A percentile compares a stretch with the other conserved stretches of the same genome.
These are phyloP conservation scores for Gavia stellata DNA, from an alignment of 2,113 vertebrate species.

Conservation along the genomic window DNA sequence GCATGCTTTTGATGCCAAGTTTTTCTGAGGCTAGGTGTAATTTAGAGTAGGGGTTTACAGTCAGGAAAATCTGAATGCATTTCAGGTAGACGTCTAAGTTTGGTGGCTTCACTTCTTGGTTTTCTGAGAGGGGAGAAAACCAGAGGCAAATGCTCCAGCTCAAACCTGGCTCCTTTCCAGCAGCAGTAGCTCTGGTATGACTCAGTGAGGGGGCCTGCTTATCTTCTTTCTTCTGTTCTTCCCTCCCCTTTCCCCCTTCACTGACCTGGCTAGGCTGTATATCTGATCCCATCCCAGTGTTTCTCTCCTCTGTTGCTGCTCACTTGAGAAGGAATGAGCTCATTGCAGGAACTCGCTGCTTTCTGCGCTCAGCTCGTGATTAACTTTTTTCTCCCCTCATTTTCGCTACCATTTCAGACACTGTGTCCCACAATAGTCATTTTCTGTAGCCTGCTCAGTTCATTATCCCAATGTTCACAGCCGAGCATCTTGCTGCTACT, in stretches of 20 bases:
- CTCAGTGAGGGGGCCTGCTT: constrained; percentile 39
- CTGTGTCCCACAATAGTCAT: not conserved
- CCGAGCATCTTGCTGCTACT: rapidly evolving
- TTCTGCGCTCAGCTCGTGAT: rapidly evolving
- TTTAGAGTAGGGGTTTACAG: not conserved
- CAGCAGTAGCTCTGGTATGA: constrained; percentile 60
- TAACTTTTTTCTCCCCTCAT: not conserved
- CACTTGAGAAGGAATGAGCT: not conserved
- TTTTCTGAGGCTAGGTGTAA: not conserved
- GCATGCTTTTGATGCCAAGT: not conserved
- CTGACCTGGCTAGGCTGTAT: not conserved
- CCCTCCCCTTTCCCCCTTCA: not conserved
- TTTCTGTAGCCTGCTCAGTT: not conserved
- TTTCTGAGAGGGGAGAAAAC: not conserved
- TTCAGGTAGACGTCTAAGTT: not conserved
- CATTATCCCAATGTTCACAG: not conserved
- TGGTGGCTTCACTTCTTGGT: not conserved
- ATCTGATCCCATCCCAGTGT: not conserved
- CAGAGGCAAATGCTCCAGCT: not conserved
- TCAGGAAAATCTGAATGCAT: not conserved
- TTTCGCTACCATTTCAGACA: not conserved
- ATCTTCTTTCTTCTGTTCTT: constrained; percentile 28
- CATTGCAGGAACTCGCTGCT: not conserved
- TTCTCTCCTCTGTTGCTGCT: not conserved
- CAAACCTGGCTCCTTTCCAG: constrained; percentile 25